Evolutionary conservation across 2,888 invertebrate genomes (phyloP), one percentile per base, ranked within the genome.

Genomic region (Ernsta delagoae): DNA sequence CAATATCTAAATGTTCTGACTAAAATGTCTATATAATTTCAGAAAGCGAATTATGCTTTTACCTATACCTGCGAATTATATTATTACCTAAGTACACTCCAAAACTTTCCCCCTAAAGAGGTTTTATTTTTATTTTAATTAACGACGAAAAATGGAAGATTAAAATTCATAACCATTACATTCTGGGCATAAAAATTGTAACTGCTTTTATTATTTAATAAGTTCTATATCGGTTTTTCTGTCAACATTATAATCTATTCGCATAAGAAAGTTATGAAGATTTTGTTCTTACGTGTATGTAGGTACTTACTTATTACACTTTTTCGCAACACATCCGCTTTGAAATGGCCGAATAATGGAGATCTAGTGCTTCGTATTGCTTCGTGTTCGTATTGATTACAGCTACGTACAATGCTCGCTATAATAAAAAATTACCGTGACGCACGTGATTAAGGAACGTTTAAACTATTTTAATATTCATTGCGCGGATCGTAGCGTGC

Each of bases 391-490:
- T 70, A 70, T 70, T 65, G 65, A 60, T 70, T 70, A 65, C 65
- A 65, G 56, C 57, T 12, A 56, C 54, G 39, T 59, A 53, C 12
- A 62, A 50, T 63, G 50, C 9, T 57, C 48, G 59, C 62, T 68
- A 54, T 57, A 63, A 48, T 57, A 56, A 68, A 80, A 82, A 79
- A 70, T 71, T 76, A 84, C 84, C 86, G 84, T 85, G 86, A 79
- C 79, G 77, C 75, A 79, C 80, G 87, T 86, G 85, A 88, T 89
- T 88, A 90, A 83, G 79, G 87, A 89, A 82, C 90, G 89, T 89
- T 90, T 91, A 90, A 84, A 83, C 79, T 79, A 78, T 83, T 89
- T 90, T 82, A 86, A 90, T 91, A 90, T 90, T 90, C 87, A 90
- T 89, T 85, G 79, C 48, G 78, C 79, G 77, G 83, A 82, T 81